Percentiles rank a stretch among this genome's conserved stretches.
phyloP scores from a whole-genome alignment of 2,113 vertebrate genomes.

The Budorcas taxicolor region DNA sequence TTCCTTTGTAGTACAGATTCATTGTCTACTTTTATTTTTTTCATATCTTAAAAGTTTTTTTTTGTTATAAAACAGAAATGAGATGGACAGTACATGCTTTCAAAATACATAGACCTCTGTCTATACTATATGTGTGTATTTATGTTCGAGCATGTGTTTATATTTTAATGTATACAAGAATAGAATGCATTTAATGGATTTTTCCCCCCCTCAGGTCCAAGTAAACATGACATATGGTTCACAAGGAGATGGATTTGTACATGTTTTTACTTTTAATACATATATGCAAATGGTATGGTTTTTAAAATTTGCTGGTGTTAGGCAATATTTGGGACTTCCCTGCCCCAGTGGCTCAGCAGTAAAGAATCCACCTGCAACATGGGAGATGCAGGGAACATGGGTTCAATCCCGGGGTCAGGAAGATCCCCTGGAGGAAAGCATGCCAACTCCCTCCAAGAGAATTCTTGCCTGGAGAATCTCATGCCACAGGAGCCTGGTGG shows the following conservation, averaged over 20 bases:
- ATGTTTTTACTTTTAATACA: background rate
- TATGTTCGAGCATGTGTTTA: background rate
- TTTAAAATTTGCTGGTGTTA: background rate
- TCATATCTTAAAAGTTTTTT: background rate
- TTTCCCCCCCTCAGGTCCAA: background rate
- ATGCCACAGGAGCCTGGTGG: background rate
- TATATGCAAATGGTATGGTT: background rate
- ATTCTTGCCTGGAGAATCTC: background rate
- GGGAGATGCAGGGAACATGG: background rate
- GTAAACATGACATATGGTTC: background rate
- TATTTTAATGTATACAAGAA: background rate
- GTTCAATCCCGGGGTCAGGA: background rate
- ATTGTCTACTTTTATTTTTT: background rate
- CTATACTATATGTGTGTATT: background rate
- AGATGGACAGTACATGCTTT: background rate
- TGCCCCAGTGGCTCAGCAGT: background rate
- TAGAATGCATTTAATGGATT: background rate
- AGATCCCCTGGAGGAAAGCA: background rate
- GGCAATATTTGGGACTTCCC: background rate
- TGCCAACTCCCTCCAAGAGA: background rate
- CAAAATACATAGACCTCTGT: background rate
- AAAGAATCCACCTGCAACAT: background rate
- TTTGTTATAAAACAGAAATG: background rate
- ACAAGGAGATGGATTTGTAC: background rate
- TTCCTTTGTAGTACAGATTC: background rate